Base-by-base conservation (phyloP, 1,140 invertebrate species). In the Pseudachorutes palmiensis region DNA sequence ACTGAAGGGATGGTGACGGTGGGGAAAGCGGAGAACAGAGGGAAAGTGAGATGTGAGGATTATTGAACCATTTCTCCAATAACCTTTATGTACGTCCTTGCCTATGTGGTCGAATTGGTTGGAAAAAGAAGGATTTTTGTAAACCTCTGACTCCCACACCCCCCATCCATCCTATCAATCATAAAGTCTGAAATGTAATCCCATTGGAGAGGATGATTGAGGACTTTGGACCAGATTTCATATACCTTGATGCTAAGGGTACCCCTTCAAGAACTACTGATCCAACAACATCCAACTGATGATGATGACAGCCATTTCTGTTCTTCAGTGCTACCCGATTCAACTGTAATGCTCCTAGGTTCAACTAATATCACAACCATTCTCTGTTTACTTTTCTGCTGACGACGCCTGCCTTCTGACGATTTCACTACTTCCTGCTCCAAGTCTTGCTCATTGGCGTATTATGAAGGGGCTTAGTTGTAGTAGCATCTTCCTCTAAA, bases 31-130 rank as follows among this genome's bases (percentile, higher is more conserved):
- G 9, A 19, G 19, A 45, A 45, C 9, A 45, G 36, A 45, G 19
- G 36, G 9, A 9, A 12, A 9, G 36, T 9, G 36, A 45, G 9
- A 12, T 12, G 9, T 19, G 9, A 45, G 36, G 36, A 45, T 45
- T 45, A 45, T 45, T 45, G 36, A 45, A 45, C 36, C 36, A 45
- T 45, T 45, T 45, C 36, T 45, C 36, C 36, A 45, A 45, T 45
- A 45, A 45, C 36, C 36, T 45, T 45, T 45, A 45, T 45, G 36
- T 45, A n/a, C n/a, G n/a, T n/a, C n/a, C n/a, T n/a, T n/a, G n/a
- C n/a, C n/a, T n/a, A 9, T 45, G 36, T 19, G 36, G 36, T 45
- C 19, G 36, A 45, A 45, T 45, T 45, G 36, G 9, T 45, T 19
- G 36, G 36, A 45, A 45, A 45, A 45, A 45, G 36, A n/a, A n/a